Conservation (phyloP, 2,797 vertebrate species). For the Darevskia nairensis region DNA sequence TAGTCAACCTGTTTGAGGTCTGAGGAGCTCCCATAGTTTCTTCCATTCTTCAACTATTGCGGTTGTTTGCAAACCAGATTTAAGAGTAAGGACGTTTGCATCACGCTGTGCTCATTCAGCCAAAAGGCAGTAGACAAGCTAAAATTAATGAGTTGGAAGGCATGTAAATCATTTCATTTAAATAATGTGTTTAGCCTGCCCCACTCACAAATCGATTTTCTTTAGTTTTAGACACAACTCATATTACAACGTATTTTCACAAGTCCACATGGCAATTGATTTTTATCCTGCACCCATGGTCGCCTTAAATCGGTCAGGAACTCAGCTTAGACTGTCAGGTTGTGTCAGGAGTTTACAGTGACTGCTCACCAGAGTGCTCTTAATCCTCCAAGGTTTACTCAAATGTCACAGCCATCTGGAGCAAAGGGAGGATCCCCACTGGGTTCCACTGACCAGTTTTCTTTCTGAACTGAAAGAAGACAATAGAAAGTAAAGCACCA, state of each 20-base stretch:
- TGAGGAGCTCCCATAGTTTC: constrained; percentile 71
- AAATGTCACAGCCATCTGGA: constrained; percentile 84
- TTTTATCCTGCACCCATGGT: constrained; percentile 62
- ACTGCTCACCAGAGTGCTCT: constrained; percentile 77
- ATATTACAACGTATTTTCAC: constrained; percentile 43
- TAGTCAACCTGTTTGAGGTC: constrained; percentile 60
- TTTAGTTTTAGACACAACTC: neutral
- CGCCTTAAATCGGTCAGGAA: constrained; percentile 71
- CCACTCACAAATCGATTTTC: constrained; percentile 35
- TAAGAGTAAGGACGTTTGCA: constrained; percentile 67
- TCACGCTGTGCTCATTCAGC: constrained; percentile 75
- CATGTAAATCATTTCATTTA: constrained; percentile 23
- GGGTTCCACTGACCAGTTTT: constrained; percentile 76
- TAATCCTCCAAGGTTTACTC: constrained; percentile 82
- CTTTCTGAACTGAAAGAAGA: constrained; percentile 68
- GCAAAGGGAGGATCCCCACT: constrained; percentile 76
- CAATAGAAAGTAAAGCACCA: constrained; percentile 67
- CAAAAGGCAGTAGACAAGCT: constrained; percentile 58
- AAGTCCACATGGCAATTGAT: constrained; percentile 46
- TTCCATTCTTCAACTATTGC: constrained; percentile 70
- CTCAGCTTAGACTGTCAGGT: constrained; percentile 82
- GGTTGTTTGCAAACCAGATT: constrained; percentile 78
- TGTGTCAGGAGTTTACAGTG: constrained; percentile 77
- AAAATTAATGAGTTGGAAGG: constrained; percentile 40
- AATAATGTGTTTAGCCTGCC: constrained; percentile 22